Percentiles rank a stretch among this genome's conserved stretches.
These are phyloP conservation scores for Catamblyrhynchus diadema DNA, from an alignment of 2,797 vertebrate genomes.

Conservation along the genomic window DNA sequence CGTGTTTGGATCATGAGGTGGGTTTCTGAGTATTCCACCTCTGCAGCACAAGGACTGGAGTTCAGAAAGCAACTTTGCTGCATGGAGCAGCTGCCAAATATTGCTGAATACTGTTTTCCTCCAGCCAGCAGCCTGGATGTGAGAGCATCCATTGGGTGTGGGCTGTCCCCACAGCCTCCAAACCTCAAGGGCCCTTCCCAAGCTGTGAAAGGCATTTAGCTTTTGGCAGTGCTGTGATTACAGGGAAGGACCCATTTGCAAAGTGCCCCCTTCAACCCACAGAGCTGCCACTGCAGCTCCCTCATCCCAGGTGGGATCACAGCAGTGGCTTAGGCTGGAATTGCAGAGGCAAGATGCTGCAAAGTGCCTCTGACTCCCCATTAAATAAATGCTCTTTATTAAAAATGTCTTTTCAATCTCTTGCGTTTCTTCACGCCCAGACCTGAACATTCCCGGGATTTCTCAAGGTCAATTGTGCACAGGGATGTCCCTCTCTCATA, in stretches of 20 bases:
- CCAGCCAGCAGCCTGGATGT: neutral
- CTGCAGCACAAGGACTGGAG: neutral
- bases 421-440: rapidly evolving
- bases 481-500: neutral
- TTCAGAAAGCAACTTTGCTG: neutral
- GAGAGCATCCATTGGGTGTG: rapidly evolving
- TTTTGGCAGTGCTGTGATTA: neutral
- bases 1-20: rapidly evolving
- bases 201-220: neutral
- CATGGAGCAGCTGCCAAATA: neutral
- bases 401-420: neutral
- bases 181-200: neutral
- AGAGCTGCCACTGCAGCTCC: neutral
- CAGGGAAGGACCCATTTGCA: neutral
- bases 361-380: neutral
- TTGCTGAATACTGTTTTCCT: rapidly evolving
- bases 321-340: neutral
- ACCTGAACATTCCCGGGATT: neutral
- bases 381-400: neutral
- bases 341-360: neutral
- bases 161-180: neutral
- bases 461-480: neutral
- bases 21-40: neutral
- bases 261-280: neutral
- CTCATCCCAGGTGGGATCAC: neutral